Evolutionary conservation across 1,140 invertebrate species (phyloP), one percentile per base, ranked within the genome.

Genomic region (Lepeophtheirus salmonis): DNA sequence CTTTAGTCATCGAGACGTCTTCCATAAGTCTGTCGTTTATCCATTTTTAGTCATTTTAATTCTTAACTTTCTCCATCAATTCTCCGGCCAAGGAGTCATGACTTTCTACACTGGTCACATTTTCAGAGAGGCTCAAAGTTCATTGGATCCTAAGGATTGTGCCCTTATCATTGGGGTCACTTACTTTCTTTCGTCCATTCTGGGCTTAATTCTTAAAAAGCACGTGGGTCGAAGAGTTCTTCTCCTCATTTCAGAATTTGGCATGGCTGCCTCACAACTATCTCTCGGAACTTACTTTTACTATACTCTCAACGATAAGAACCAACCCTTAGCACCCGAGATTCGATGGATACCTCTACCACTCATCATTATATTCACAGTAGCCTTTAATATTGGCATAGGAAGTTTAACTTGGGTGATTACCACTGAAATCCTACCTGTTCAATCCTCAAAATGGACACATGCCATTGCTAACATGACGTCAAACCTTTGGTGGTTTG

Each of bases 1-100:
- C 30, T 57, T 57, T 23, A 16, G 21, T 13, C 26, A 12, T 57
- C 26, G 55, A 30, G 55, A 57, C 23, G 23, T 57, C 2, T 25
- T 57, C 26, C 55, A 57, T 26, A 57, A 30, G 16, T 57, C 55
- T 17, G 55, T 57, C 55, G n/a, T 57, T 16, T 57, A 57, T 21
- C 55, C 55, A 2, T 57, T 57, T 23, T 13, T 57, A 13, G 55
- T 57, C 23, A 57, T 57, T 18, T 23, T 57, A 16, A 25, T 57
- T 24, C 26, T 57, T 18, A 57, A 24, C 20, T 25, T 57, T 22
- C 26, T 48, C 17, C 55, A 24, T 41, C 55, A 57, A 21, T 57
- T 57, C 26, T 57, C 55, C 24, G 55, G 55, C 24, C 55, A 57
- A 54, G 55, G 55, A 21, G 55, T 23, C 4, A 57, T 57, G 16